Evolutionary conservation across 2,888 invertebrate genomes (phyloP).

Genomic region (Ecliptopera silaceata): DNA sequence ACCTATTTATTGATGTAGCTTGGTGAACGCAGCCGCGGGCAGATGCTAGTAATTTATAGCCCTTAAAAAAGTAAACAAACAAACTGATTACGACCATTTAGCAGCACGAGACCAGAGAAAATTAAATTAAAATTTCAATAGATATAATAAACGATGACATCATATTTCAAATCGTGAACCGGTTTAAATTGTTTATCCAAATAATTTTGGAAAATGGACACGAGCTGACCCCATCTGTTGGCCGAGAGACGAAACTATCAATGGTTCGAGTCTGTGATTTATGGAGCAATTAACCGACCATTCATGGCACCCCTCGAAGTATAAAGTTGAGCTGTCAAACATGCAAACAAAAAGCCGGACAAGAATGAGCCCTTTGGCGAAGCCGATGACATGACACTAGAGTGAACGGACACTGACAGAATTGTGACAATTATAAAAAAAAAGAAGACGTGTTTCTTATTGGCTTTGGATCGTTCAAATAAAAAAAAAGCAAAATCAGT

Average conservation of each 20-base stretch:
- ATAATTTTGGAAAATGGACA: constrained; percentile 56
- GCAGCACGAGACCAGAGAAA: constrained; percentile 57
- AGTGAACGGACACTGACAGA: too few relatives aligned
- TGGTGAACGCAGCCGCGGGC: not conserved
- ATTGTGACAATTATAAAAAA: too few relatives aligned
- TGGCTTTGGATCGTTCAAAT: too few relatives aligned
- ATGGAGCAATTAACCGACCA: constrained; percentile 79
- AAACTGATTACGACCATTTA: constrained; percentile 50
- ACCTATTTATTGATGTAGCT: not conserved
- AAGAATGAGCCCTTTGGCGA: too few relatives aligned
- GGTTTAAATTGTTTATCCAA: constrained; percentile 54
- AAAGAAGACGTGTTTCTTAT: too few relatives aligned
- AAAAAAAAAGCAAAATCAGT: too few relatives aligned
- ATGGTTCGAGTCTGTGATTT: constrained; percentile 67
- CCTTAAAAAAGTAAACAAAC: constrained; percentile 29
- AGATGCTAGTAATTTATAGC: constrained; percentile 23
- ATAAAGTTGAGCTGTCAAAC: constrained; percentile 15
- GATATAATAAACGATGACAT: constrained; percentile 56
- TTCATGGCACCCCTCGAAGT: constrained; percentile 53
- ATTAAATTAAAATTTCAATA: constrained; percentile 53
- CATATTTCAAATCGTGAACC: constrained; percentile 45
- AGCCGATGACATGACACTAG: too few relatives aligned
- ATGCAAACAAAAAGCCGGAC: constrained; percentile 5
- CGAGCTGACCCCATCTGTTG: constrained; percentile 67
- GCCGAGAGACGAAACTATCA: constrained; percentile 53